Conservation (phyloP, 2,888 invertebrate genomes). For the Ichneumon xanthorius region DNA sequence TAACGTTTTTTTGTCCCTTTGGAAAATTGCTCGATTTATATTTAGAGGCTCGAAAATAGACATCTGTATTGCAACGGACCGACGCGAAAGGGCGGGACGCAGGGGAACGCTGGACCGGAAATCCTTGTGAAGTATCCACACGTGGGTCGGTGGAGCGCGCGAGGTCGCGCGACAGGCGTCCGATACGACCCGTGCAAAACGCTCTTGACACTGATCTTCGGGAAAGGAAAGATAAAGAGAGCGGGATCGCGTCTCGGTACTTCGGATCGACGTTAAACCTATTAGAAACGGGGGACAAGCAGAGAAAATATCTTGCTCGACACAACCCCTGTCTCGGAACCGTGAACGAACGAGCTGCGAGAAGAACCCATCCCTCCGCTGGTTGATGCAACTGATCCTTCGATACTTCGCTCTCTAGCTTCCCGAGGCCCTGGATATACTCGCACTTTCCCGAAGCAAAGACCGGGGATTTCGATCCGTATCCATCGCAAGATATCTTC, state of each 20-base stretch:
- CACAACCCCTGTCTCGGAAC: conserved; percentile 10
- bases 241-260: conserved; percentile 2
- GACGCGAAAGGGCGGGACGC: background rate
- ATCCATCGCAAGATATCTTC: conserved; percentile 10
- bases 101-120: background rate
- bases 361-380: background rate
- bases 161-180: background rate
- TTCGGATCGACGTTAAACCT: conserved; percentile 17
- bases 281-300: conserved; percentile 27
- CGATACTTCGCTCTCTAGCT: conserved; percentile 33
- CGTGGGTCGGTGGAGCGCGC: conserved; percentile 5
- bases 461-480: conserved; percentile 3
- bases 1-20: no score
- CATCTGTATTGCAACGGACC: background rate
- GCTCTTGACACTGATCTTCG: conserved; percentile 27
- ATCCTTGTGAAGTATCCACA: conserved; percentile 16
- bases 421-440: conserved; percentile 13
- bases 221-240: background rate
- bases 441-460: background rate
- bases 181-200: background rate
- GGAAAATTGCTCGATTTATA: background rate
- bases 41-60: background rate
- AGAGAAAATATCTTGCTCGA: conserved; percentile 23
- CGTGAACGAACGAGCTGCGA: conserved; percentile 14
- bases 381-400: conserved; percentile 24